phyloP scores from a whole-genome alignment of 2,888 invertebrate genomes.

The Allophyes oxyacanthae region DNA sequence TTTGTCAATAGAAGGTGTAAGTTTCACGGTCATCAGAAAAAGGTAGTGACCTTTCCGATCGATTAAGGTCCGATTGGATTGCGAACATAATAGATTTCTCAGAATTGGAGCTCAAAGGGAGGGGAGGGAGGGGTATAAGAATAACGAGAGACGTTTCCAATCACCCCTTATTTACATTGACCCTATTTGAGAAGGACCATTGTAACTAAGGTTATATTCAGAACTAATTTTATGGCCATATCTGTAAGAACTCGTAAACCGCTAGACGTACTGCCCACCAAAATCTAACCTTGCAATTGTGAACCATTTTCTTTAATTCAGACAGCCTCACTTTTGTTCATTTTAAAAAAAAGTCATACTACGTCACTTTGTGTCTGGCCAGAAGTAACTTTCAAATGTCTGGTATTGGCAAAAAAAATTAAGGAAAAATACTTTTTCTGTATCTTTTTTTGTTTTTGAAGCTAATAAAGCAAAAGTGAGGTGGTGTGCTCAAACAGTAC shows the following conservation, averaged over 20 bases:
- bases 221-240: slow-evolving; percentile 25
- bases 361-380: slow-evolving; percentile 12
- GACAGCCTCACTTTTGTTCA: slow-evolving; percentile 48
- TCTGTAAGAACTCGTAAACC: slow-evolving; percentile 41
- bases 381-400: neutral
- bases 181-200: no score
- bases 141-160: no score
- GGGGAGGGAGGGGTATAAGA: no score
- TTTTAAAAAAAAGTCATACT: neutral
- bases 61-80: no score
- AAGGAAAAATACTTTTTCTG: neutral
- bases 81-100: no score
- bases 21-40: no score
- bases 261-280: slow-evolving; percentile 57
- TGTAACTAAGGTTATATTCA: neutral
- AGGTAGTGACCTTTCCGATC: no score
- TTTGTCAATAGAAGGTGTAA: no score
- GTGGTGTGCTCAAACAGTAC: slow-evolving; percentile 53
- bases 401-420: slow-evolving; percentile 12
- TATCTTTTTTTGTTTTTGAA: neutral
- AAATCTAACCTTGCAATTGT: slow-evolving; percentile 53
- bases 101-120: no score
- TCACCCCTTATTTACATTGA: no score
- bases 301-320: slow-evolving; percentile 31
- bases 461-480: slow-evolving; percentile 40